These are phyloP conservation scores for Clinocottus analis DNA, from an alignment of 2,113 vertebrate genomes.

Conservation along the genomic window DNA sequence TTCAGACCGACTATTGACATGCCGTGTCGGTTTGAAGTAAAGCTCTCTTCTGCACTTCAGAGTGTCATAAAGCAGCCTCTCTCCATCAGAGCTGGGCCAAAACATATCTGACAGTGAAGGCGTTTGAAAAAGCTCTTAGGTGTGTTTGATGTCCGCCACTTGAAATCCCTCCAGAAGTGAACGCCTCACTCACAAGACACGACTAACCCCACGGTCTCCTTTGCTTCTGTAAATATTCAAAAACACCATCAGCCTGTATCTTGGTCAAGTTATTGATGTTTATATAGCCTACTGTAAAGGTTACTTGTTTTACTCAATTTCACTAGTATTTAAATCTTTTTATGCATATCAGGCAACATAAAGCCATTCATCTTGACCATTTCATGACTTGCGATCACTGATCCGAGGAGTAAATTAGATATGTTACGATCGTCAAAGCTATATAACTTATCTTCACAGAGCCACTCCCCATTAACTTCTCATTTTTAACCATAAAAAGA, in stretches of 20 bases:
- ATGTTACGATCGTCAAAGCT: background rate
- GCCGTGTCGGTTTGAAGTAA: conserved; percentile 46
- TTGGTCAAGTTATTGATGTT: conserved; percentile 1
- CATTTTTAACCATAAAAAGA: background rate
- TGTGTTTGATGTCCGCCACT: conserved; percentile 59
- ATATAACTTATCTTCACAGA: background rate
- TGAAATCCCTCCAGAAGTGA: conserved; percentile 50
- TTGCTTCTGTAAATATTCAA: conserved; percentile 25
- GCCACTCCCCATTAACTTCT: background rate
- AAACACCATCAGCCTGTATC: conserved; percentile 2
- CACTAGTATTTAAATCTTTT: background rate
- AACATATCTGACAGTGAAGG: conserved; percentile 67
- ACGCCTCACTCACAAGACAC: conserved; percentile 26
- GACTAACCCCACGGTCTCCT: background rate
- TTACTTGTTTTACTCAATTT: background rate
- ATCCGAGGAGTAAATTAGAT: background rate
- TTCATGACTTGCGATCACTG: background rate
- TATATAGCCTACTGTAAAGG: conserved; percentile 9
- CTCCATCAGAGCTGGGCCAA: conserved; percentile 43
- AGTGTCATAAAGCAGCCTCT: conserved; percentile 38
- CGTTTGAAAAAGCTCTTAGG: conserved; percentile 53
- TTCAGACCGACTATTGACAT: conserved; percentile 53
- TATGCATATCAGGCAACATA: background rate
- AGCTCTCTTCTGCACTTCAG: conserved; percentile 37
- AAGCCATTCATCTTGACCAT: background rate